These are phyloP conservation scores for Baronia brevicornis DNA, from an alignment of 2,888 invertebrate species.

Conservation along the genomic window DNA sequence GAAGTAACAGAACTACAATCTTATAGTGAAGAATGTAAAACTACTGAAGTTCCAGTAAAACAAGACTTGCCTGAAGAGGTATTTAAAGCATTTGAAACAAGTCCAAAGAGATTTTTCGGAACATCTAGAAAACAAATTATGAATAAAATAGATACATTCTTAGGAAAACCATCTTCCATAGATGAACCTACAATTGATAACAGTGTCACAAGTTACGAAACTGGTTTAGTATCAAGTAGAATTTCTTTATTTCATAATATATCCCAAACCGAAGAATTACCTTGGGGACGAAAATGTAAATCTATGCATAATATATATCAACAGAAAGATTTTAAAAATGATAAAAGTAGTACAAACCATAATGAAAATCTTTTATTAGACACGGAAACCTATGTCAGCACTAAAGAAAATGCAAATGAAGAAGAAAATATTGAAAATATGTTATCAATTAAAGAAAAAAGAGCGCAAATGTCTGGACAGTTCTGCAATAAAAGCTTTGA, in stretches of 20 bases:
- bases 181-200: slow-evolving; percentile 33
- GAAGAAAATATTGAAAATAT: slow-evolving; percentile 6
- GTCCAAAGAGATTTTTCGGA: slow-evolving; percentile 67
- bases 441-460: slow-evolving; percentile 36
- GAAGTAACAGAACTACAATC: slow-evolving; percentile 10
- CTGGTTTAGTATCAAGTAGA: slow-evolving; percentile 65
- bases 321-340: slow-evolving; percentile 21
- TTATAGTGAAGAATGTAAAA: slow-evolving; percentile 14
- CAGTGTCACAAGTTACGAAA: slow-evolving; percentile 42
- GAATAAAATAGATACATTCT: slow-evolving; percentile 63
- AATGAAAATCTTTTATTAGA: slow-evolving; percentile 7
- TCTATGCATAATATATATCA: slow-evolving; percentile 48
- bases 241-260: slow-evolving; percentile 63
- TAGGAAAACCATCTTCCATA: slow-evolving; percentile 43
- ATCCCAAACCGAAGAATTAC: slow-evolving; percentile 49
- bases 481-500: slow-evolving; percentile 38
- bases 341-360: slow-evolving; percentile 11
- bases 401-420: background rate
- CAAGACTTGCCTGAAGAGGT: slow-evolving; percentile 66
- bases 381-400: background rate
- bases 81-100: slow-evolving; percentile 67
- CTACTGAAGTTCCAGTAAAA: slow-evolving; percentile 31
- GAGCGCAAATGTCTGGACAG: slow-evolving; percentile 32
- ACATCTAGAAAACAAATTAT: slow-evolving; percentile 65
- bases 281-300: slow-evolving; percentile 42